phyloP scores from a whole-genome alignment of 1,140 invertebrate genomes.

The Cyclargus thomasi region DNA sequence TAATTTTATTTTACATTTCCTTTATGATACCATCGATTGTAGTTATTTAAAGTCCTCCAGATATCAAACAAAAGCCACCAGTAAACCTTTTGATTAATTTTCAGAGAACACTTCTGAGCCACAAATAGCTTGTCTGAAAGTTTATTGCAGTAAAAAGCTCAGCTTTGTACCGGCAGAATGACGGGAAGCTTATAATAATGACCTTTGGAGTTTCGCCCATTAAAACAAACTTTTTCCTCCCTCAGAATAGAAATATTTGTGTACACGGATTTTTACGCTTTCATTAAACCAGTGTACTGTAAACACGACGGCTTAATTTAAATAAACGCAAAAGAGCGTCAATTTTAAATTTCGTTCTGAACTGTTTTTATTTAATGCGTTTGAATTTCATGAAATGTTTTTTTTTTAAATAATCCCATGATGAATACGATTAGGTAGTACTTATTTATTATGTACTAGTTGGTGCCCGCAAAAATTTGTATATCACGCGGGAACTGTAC shows the following conservation, averaged over 20 bases:
- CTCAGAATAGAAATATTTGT: conserved; percentile 26
- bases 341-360: background rate
- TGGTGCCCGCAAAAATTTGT: too few species aligned
- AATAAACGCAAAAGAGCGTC: conserved; percentile 8
- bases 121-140: conserved; percentile 37
- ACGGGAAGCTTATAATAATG: conserved; percentile 36
- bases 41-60: conserved; percentile 26
- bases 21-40: background rate
- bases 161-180: conserved; percentile 32
- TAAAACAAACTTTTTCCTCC: conserved; percentile 30
- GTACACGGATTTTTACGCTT: conserved; percentile 20
- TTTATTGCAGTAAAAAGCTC: conserved; percentile 39
- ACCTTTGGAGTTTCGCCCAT: conserved; percentile 31
- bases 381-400: background rate
- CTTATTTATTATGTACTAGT: too few species aligned
- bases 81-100: conserved; percentile 32
- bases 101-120: conserved; percentile 29
- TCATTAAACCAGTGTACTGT: conserved; percentile 22
- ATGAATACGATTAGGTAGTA: too few species aligned
- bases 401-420: background rate
- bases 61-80: conserved; percentile 30
- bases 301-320: conserved; percentile 18
- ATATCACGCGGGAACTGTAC: too few species aligned
- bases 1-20: background rate
- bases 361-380: conserved; percentile 1